These are phyloP conservation scores for Arge pagana DNA, from an alignment of 2,888 invertebrate species.

Conservation along the genomic window DNA sequence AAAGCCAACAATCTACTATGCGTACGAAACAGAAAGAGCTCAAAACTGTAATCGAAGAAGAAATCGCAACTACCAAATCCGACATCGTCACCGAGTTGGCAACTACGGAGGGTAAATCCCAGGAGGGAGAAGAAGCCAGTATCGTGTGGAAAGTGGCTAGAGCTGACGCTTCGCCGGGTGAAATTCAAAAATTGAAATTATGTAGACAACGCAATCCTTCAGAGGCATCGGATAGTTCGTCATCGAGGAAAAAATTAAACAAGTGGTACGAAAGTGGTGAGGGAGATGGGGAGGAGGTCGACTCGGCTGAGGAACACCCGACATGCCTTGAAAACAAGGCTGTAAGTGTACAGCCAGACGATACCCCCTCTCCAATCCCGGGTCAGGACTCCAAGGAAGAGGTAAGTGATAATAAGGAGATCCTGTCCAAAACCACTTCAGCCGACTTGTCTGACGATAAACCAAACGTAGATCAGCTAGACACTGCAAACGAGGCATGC, in stretches of 20 bases:
- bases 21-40: conserved; percentile 13
- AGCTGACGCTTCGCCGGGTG: conserved; percentile 60
- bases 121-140: conserved; percentile 48
- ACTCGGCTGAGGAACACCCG: conserved; percentile 53
- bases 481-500: conserved; percentile 39
- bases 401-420: conserved; percentile 59
- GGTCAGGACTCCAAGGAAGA: conserved; percentile 56
- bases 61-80: conserved; percentile 1
- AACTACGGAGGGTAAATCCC: background rate
- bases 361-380: conserved; percentile 48
- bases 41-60: conserved; percentile 11
- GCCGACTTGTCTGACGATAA: conserved; percentile 55
- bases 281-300: conserved; percentile 54
- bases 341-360: conserved; percentile 41
- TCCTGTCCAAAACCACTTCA: conserved; percentile 55
- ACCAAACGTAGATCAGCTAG: conserved; percentile 56
- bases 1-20: background rate
- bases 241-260: conserved; percentile 50
- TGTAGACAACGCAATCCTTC: conserved; percentile 63
- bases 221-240: conserved; percentile 51
- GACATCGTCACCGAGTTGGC: background rate
- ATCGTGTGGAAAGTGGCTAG: conserved; percentile 60
- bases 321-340: conserved; percentile 42
- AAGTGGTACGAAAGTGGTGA: conserved; percentile 51
- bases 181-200: conserved; percentile 69